Evolutionary conservation across 2,113 vertebrate genomes (phyloP), one percentile per base, ranked within the genome.

Genomic region (Cyanoderma ruficeps): DNA sequence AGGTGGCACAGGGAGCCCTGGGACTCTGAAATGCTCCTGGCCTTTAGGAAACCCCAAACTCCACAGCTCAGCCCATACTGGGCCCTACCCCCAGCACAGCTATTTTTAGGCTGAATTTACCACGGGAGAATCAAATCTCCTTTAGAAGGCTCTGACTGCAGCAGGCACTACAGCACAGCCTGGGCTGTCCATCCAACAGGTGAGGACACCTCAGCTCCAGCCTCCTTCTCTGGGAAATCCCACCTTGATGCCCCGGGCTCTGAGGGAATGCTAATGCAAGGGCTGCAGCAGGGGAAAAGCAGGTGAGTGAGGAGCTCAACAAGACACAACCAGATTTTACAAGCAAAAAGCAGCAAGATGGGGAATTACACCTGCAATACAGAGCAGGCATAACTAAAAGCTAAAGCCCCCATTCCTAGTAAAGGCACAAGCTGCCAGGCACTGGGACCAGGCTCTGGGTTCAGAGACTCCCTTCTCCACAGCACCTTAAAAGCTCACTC

Each of bases 61-160:
- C 63, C 88, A 68, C 76, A 92, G 86, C 4, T 30, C 76, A 46
- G 56, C 88, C 85, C 5, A 0, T 3, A 19, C 70, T 24, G 76
- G 5, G 77, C 8, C 60, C 60, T 13, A n/a, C 80, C 95, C 90
- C 86, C 10, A 67, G 42, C 64, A 68, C 61, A 83, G 91, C 74
- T 79, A 49, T 81, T 84, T 83, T 87, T 84, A 39, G 33, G 53
- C 91, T 53, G 83, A 72, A 89, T 95, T 94, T 95, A 80, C 89
- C 94, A 87, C 3, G 0, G 89, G 77, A 94, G 52, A 82, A 71
- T 56, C 28, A 53, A 75, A 91, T 64, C 76, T 82, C 64, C 80
- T 77, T 91, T 49, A 5, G 24, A 31, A 84, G 69, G 75, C 39
- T 35, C 13, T 2, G 71, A 77, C 56, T 94, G 89, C 94, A 92